These are phyloP conservation scores for Nephrocerus scutellatus DNA, from an alignment of 2,888 invertebrate species.

Conservation along the genomic window DNA sequence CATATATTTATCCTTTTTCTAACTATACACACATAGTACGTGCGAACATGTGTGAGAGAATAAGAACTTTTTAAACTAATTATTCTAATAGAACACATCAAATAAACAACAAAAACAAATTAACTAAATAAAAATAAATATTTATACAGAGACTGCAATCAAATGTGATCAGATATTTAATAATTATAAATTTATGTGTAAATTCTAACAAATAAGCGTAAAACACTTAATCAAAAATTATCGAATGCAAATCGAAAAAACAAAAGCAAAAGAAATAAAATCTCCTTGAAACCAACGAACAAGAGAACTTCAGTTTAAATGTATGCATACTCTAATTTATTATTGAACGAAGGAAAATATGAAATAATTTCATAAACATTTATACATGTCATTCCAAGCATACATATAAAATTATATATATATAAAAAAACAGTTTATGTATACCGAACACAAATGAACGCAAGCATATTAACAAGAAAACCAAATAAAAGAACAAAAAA, in stretches of 20 bases:
- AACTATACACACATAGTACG: constrained; percentile 9
- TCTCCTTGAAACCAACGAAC: no score
- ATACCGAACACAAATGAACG: constrained; percentile 15
- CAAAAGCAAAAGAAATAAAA: constrained; percentile 18
- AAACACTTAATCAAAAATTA: constrained; percentile 8
- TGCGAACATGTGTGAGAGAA: constrained; percentile 20
- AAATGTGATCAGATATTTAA: constrained; percentile 50
- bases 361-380: no score
- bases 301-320: no score
- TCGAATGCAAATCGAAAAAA: constrained; percentile 16
- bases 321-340: no score
- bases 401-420: constrained; percentile 15
- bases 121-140: constrained; percentile 31
- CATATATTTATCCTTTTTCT: no score
- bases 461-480: background rate
- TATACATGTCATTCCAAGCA: constrained; percentile 13
- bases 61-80: constrained; percentile 1
- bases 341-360: no score
- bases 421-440: constrained; percentile 15
- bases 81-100: constrained; percentile 18
- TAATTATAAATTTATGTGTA: constrained; percentile 40
- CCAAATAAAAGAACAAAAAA: background rate
- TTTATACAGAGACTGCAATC: constrained; percentile 48
- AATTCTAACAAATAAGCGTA: constrained; percentile 18
- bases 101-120: constrained; percentile 27